Conservation (phyloP, 2,797 vertebrate species). For the Huso huso region DNA sequence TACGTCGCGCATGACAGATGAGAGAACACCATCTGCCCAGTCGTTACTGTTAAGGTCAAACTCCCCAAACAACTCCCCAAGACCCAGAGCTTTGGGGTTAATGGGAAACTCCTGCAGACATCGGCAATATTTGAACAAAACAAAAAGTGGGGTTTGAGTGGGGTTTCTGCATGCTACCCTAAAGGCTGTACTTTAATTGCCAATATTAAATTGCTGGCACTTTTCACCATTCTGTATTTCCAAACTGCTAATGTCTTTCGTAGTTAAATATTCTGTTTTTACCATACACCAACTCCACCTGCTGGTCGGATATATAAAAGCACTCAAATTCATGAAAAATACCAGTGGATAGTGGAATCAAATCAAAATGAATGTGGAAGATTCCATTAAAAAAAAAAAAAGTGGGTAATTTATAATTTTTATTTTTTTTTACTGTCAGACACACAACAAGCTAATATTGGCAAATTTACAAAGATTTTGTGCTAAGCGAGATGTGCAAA, state of each 20-base stretch:
- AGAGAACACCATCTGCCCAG: constrained; percentile 8
- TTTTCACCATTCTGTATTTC: constrained; percentile 14
- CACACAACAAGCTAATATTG: too few relatives aligned
- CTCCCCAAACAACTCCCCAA: constrained; percentile 17
- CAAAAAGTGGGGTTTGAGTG: constrained; percentile 2
- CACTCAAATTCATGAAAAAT: too few relatives aligned
- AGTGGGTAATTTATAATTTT: too few relatives aligned
- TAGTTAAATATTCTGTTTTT: too few relatives aligned
- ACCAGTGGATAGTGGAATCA: too few relatives aligned
- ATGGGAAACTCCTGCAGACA: constrained; percentile 19
- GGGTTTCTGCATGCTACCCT: not conserved
- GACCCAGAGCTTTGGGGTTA: constrained; percentile 17
- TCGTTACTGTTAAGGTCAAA: constrained; percentile 16
- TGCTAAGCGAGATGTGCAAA: too few relatives aligned
- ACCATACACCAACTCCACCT: too few relatives aligned
- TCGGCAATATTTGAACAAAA: not conserved
- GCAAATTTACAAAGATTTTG: too few relatives aligned
- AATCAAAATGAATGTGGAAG: too few relatives aligned
- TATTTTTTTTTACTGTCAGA: too few relatives aligned
- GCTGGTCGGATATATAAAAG: too few relatives aligned
- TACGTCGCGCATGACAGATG: constrained; percentile 10
- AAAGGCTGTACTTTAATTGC: not conserved
- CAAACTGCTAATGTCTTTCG: not conserved
- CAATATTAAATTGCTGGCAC: constrained; percentile 12
- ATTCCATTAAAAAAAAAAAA: too few relatives aligned